A percentile compares a stretch with the other conserved stretches of the same genome.
Evolutionary conservation across 2,113 vertebrate species (phyloP).

Genomic region (Orcinus orca): DNA sequence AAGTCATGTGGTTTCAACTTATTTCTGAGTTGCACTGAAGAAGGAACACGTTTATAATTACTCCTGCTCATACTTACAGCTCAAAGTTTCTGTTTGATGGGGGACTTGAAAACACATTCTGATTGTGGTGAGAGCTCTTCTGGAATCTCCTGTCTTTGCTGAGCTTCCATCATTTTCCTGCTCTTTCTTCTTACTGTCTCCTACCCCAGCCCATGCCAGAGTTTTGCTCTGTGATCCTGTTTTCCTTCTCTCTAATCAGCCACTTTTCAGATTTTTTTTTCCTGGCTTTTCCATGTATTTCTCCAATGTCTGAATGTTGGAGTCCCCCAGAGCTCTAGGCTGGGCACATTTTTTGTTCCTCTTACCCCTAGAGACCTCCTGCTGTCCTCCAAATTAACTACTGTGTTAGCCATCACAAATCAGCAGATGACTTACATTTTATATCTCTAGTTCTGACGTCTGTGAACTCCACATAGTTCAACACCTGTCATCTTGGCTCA

Average conservation of each 20-base stretch:
- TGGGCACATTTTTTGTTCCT: background rate
- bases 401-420: background rate
- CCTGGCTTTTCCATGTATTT: background rate
- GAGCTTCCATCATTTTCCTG: background rate
- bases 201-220: rapidly evolving
- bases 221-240: background rate
- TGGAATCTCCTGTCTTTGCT: background rate
- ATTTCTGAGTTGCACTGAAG: background rate
- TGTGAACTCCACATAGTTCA: too few relatives aligned
- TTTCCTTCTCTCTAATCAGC: background rate
- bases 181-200: background rate
- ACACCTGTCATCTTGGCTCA: background rate
- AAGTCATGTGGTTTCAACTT: background rate
- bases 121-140: background rate
- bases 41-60: background rate
- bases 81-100: background rate
- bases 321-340: background rate
- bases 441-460: background rate
- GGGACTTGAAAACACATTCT: background rate
- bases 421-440: background rate
- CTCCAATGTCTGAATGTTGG: background rate
- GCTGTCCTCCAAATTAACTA: background rate
- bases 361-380: background rate
- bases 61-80: background rate
- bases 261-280: background rate